These are phyloP conservation scores for Emesis furor DNA, from an alignment of 2,888 invertebrate genomes.

Conservation along the genomic window DNA sequence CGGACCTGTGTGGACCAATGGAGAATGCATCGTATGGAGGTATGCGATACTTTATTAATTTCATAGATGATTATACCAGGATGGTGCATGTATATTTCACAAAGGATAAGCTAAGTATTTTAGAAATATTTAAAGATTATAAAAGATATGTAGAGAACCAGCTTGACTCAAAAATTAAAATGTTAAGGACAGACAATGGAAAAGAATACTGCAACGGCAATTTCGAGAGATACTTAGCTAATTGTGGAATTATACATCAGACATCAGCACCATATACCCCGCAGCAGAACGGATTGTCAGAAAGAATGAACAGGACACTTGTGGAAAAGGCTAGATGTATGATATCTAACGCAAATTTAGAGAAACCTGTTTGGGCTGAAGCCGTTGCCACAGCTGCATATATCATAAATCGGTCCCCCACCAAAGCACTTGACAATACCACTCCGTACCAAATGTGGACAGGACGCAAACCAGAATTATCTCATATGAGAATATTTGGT, in stretches of 20 bases:
- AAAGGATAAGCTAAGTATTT: slow-evolving; percentile 27
- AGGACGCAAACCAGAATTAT: not conserved
- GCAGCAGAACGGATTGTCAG: slow-evolving; percentile 39
- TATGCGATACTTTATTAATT: slow-evolving; percentile 36
- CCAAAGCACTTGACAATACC: not conserved
- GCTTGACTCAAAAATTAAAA: too few species aligned
- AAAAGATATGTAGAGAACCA: too few species aligned
- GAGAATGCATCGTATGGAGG: slow-evolving; percentile 39
- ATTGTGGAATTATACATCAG: too few species aligned
- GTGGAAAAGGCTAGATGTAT: slow-evolving; percentile 8
- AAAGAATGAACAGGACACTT: not conserved
- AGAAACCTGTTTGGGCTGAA: slow-evolving; percentile 17
- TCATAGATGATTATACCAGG: slow-evolving; percentile 51
- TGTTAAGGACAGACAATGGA: too few species aligned
- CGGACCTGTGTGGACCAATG: too few species aligned
- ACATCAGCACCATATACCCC: too few species aligned
- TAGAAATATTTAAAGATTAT: too few species aligned
- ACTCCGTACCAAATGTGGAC: slow-evolving; percentile 23
- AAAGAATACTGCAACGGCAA: too few species aligned
- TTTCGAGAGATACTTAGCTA: too few species aligned
- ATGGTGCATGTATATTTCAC: slow-evolving; percentile 61
- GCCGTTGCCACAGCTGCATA: slow-evolving; percentile 25
- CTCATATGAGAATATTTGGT: slow-evolving; percentile 26
- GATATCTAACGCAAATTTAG: not conserved
- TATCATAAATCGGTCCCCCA: slow-evolving; percentile 1